phyloP scores from a whole-genome alignment of 2,797 vertebrate genomes.

The Poecilia velifera region DNA sequence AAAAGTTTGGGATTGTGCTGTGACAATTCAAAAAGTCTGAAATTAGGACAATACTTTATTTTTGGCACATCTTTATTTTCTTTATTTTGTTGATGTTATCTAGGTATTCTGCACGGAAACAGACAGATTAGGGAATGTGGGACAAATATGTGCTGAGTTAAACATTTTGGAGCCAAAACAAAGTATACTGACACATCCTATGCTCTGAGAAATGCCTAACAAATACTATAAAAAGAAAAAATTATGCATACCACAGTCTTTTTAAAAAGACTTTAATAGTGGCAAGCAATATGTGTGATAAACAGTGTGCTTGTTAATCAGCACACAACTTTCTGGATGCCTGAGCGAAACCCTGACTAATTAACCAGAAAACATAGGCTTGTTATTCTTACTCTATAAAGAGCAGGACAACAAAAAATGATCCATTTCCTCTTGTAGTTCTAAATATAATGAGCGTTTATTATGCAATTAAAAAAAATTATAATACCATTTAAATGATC shows the following conservation, averaged over 20 bases:
- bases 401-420: background rate
- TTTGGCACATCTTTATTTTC: background rate
- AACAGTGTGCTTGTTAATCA: background rate
- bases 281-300: background rate
- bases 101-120: slow-evolving; percentile 4
- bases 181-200: background rate
- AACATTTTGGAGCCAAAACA: background rate
- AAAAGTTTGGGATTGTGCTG: background rate
- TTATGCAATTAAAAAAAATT: background rate
- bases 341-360: background rate
- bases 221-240: background rate
- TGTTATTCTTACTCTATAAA: background rate
- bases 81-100: slow-evolving; percentile 6
- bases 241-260: background rate
- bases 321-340: background rate
- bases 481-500: background rate
- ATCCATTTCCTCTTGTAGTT: background rate
- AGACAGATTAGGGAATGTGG: slow-evolving; percentile 3
- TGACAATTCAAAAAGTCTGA: background rate
- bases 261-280: background rate
- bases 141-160: slow-evolving; percentile 8
- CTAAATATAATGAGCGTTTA: background rate
- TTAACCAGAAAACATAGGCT: background rate
- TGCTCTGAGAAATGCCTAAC: background rate
- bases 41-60: background rate